Evolutionary conservation across 2,113 vertebrate genomes (phyloP).

Genomic region (Mormyrus lacerda): DNA sequence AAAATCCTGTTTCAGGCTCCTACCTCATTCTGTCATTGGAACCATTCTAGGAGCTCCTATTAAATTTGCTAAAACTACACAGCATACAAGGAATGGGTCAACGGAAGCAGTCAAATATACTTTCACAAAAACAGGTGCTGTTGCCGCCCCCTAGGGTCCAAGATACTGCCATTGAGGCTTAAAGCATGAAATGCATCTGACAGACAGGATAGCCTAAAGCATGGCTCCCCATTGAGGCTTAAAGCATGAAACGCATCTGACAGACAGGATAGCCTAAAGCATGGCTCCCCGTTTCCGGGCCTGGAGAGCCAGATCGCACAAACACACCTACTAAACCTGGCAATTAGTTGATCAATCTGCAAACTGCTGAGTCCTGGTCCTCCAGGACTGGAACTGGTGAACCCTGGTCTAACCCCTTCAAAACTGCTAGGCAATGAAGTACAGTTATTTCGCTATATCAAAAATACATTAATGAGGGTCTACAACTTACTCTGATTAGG

Average conservation of each 20-base stretch:
- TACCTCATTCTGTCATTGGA: neutral
- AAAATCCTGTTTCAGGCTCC: neutral
- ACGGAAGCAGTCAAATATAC: neutral
- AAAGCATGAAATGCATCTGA: neutral
- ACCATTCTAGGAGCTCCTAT: neutral
- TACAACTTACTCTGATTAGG: conserved; percentile 71
- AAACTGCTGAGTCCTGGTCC: neutral
- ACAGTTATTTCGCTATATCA: neutral
- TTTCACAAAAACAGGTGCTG: neutral
- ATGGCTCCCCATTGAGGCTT: too few species aligned
- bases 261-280: neutral
- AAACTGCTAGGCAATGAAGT: neutral
- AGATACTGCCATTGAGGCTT: neutral
- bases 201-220: neutral
- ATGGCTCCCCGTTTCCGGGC: neutral
- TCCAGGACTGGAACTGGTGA: neutral
- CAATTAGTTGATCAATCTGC: neutral
- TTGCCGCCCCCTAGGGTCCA: neutral
- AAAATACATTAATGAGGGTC: neutral
- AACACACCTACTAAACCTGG: neutral
- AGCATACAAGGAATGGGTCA: neutral
- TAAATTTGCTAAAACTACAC: neutral
- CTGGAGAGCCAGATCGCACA: neutral
- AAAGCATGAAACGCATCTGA: neutral
- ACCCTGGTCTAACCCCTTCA: neutral